These are phyloP conservation scores for Scaptomyza tumidula DNA, from an alignment of 2,888 invertebrate genomes.

Conservation along the genomic window DNA sequence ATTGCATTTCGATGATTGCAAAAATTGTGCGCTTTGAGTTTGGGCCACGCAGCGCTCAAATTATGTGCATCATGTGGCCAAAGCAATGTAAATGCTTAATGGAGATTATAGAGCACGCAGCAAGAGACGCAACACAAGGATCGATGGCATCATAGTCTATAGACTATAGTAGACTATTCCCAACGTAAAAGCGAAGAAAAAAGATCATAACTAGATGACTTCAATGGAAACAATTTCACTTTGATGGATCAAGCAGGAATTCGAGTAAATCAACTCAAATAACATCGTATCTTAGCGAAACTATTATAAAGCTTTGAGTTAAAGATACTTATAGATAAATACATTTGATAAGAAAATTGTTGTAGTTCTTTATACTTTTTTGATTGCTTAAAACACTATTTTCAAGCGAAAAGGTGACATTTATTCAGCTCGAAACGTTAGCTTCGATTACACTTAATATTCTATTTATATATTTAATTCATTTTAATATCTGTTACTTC, in stretches of 20 bases:
- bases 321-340: too few relatives aligned
- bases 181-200: not conserved
- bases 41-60: slow-evolving; percentile 48
- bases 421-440: not conserved
- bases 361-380: too few relatives aligned
- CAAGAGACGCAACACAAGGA: slow-evolving; percentile 24
- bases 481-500: not conserved
- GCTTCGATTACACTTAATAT: slow-evolving; percentile 2
- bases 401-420: too few relatives aligned
- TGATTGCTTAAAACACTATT: too few relatives aligned
- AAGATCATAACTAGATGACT: slow-evolving; percentile 17
- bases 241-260: not conserved
- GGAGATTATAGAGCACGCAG: slow-evolving; percentile 64
- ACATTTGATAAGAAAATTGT: too few relatives aligned
- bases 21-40: slow-evolving; percentile 62
- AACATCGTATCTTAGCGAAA: too few relatives aligned
- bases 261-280: not conserved
- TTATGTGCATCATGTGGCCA: slow-evolving; percentile 64
- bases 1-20: slow-evolving; percentile 79
- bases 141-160: not conserved
- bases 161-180: too few relatives aligned
- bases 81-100: slow-evolving; percentile 59
- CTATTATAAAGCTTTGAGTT: too few relatives aligned
- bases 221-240: slow-evolving; percentile 21
- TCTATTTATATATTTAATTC: not conserved